These are phyloP conservation scores for Trachurus trachurus DNA, from an alignment of 2,797 vertebrate species.

Conservation along the genomic window DNA sequence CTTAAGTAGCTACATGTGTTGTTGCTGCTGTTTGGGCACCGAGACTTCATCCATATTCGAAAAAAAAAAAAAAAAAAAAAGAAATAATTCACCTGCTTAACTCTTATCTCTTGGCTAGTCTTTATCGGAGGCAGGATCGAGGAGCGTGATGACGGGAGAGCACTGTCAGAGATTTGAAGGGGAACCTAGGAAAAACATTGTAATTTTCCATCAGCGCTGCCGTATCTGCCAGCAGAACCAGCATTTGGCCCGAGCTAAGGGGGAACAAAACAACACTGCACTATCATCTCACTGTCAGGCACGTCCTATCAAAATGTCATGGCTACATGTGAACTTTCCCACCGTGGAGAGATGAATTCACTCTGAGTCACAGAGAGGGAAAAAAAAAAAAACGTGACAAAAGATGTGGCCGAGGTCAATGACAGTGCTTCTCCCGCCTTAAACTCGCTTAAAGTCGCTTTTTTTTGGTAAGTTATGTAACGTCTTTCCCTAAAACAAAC, in stretches of 20 bases:
- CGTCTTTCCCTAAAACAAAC: constrained; percentile 28
- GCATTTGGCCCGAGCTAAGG: constrained; percentile 51
- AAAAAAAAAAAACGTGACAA: constrained; percentile 11
- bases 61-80: neutral
- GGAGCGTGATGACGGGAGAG: constrained; percentile 46
- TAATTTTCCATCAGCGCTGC: constrained; percentile 56
- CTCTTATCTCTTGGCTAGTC: constrained; percentile 44
- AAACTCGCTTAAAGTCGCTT: constrained; percentile 36
- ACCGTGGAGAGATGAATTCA: constrained; percentile 29
- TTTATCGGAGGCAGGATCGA: constrained; percentile 54
- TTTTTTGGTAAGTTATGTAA: constrained; percentile 45
- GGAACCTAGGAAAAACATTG: constrained; percentile 45
- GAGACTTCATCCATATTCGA: constrained; percentile 34
- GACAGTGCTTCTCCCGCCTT: constrained; percentile 32
- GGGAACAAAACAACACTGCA: constrained; percentile 57
- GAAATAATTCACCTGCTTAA: constrained; percentile 60
- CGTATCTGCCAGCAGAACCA: constrained; percentile 57
- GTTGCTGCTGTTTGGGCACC: constrained; percentile 32
- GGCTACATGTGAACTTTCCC: constrained; percentile 73
- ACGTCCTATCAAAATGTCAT: constrained; percentile 70
- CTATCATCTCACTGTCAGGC: constrained; percentile 63
- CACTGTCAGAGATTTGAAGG: constrained; percentile 40
- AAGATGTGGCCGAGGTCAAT: neutral
- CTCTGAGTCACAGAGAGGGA: constrained; percentile 13
- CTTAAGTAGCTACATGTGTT: constrained; percentile 62